phyloP scores from a whole-genome alignment of 2,113 vertebrate species.

The Caracal caracal region DNA sequence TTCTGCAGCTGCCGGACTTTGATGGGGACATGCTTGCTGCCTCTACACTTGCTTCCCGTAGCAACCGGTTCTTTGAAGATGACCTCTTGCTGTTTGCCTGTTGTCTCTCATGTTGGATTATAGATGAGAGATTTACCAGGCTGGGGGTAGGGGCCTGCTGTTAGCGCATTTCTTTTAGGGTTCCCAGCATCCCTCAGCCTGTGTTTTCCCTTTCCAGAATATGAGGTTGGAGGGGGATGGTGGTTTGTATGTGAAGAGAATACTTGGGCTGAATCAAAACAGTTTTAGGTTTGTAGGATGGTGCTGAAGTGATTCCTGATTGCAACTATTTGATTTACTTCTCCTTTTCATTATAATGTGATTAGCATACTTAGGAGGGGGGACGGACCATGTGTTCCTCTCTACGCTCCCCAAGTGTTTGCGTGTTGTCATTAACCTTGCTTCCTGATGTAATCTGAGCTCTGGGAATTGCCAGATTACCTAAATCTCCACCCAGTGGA shows the following conservation, averaged over 20 bases:
- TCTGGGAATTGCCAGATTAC: conserved; percentile 46
- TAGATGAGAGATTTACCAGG: conserved; percentile 86
- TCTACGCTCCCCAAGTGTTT: not conserved
- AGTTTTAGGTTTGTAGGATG: not conserved
- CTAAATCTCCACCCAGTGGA: not conserved
- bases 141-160: conserved; percentile 80
- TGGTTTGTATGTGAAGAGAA: not conserved
- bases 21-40: conserved; percentile 92
- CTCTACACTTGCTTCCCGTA: conserved; percentile 90
- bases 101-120: conserved; percentile 90
- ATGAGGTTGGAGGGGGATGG: not conserved
- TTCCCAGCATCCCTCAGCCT: conserved; percentile 69
- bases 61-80: conserved; percentile 93
- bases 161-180: conserved; percentile 80
- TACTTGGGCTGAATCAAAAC: not conserved
- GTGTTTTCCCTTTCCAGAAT: conserved; percentile 59
- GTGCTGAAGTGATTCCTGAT: not conserved
- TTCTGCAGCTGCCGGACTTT: conserved; percentile 89
- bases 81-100: conserved; percentile 93
- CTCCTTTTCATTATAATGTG: conserved; percentile 60
- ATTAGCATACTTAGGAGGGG: not conserved
- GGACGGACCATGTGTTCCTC: not conserved
- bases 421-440: conserved; percentile 17
- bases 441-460: conserved; percentile 6
- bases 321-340: conserved; percentile 24